A percentile compares a stretch with the other conserved stretches of the same genome.
Evolutionary conservation across 2,888 invertebrate genomes (phyloP).

Genomic region (Aporophyla nigra): DNA sequence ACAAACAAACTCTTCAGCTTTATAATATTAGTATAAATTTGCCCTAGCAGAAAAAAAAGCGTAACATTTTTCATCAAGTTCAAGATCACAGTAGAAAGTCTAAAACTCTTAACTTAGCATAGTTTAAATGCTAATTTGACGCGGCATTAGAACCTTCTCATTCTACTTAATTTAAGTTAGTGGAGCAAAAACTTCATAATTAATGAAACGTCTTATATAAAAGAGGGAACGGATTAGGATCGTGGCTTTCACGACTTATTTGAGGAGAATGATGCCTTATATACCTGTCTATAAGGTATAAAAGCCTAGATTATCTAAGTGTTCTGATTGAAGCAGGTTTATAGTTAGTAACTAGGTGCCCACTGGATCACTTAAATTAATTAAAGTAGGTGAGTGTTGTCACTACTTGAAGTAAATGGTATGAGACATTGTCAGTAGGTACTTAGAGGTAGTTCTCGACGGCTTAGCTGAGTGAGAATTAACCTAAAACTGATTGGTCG

Average conservation of each 20-base stretch:
- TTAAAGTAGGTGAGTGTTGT: slow-evolving; percentile 71
- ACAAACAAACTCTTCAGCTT: too few relatives aligned
- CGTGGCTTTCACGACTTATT: slow-evolving; percentile 42
- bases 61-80: slow-evolving; percentile 7
- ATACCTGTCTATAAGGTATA: not conserved
- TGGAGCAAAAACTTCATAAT: slow-evolving; percentile 60
- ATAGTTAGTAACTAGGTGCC: slow-evolving; percentile 50
- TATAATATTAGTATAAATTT: too few relatives aligned
- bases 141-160: slow-evolving; percentile 42
- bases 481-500: slow-evolving; percentile 35
- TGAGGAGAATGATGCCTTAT: slow-evolving; percentile 28
- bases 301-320: slow-evolving; percentile 34
- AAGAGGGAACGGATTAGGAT: slow-evolving; percentile 51
- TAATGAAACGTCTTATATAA: slow-evolving; percentile 53
- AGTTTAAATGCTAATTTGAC: slow-evolving; percentile 61
- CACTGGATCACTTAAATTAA: slow-evolving; percentile 72
- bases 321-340: slow-evolving; percentile 49
- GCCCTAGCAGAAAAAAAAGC: not conserved
- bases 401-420: slow-evolving; percentile 63
- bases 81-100: slow-evolving; percentile 19
- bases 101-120: slow-evolving; percentile 49
- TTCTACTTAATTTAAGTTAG: slow-evolving; percentile 54
- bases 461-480: slow-evolving; percentile 12
- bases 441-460: not conserved
- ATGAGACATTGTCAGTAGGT: slow-evolving; percentile 21